These are phyloP conservation scores for Aspidapion aeneum DNA, from an alignment of 2,888 invertebrate genomes.

Conservation along the genomic window DNA sequence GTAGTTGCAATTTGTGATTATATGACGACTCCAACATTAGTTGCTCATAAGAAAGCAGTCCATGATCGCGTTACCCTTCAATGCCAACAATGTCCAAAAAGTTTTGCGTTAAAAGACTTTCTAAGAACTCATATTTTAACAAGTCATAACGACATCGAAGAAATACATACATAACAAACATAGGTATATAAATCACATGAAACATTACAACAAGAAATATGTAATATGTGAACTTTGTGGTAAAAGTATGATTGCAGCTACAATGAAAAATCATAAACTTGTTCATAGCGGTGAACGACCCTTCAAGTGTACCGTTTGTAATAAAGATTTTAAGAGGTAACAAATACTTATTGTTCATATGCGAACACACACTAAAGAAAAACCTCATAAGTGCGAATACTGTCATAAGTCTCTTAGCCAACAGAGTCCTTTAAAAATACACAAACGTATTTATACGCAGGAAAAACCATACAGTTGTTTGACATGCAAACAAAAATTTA, in stretches of 20 bases:
- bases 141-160: not conserved
- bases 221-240: not conserved
- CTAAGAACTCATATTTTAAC: not conserved
- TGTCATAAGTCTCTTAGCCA: constrained; percentile 54
- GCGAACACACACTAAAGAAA: constrained; percentile 43
- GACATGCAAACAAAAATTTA: not conserved
- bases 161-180: not conserved
- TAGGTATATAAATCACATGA: not conserved
- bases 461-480: not conserved
- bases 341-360: not conserved
- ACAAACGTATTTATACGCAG: not conserved
- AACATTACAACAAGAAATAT: not conserved
- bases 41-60: not conserved
- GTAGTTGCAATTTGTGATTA: not conserved
- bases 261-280: not conserved
- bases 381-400: constrained; percentile 34
- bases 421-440: constrained; percentile 1
- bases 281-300: not conserved
- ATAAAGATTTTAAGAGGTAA: not conserved
- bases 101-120: not conserved
- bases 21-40: not conserved
- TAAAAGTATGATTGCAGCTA: not conserved
- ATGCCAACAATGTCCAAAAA: not conserved
- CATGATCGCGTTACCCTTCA: not conserved
- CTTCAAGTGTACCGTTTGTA: not conserved